Evolutionary conservation across 2,113 vertebrate genomes (phyloP), one percentile per base, ranked within the genome.

Genomic region (Cyprinodon brontotheroides): DNA sequence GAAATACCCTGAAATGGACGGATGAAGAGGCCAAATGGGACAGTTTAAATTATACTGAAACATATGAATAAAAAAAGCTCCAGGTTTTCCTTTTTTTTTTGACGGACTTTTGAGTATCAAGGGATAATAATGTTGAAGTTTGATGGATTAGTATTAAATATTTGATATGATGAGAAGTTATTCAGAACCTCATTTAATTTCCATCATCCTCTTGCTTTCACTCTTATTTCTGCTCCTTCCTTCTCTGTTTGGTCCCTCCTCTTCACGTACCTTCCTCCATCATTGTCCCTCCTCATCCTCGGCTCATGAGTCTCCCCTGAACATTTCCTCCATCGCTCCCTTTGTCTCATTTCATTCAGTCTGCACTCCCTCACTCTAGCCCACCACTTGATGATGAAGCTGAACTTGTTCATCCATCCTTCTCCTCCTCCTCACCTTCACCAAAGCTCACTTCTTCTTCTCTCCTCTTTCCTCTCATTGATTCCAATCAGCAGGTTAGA

Each of bases 241-340:
- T 29, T 29, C 29, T 29, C 29, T 29, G 17, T 57, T 20, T 41
- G 41, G 41, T 41, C n/a, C 14, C 20, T 61, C 40, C 57, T 53
- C 81, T 37, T 12, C 53, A 70, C 61, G 7, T 43, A 22, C n/a
- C 36, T 70, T 29, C 36, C 68, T 76, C 72, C 9, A n/a, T 84
- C 57, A 12, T 39, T 13, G 61, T 53, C 62, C 45, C 70, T 68
- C 48, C 39, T 78, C 40, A 59, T 17, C 9, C 61, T 50, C 13
- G 22, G 11, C 63, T 48, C 8, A 66, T 77, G 39, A 36, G 2
- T 65, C 17, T 65, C 81, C 59, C 50, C 60, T 69, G 17, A 61
- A 47, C 65, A 40, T 70, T 74, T 79, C 61, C 80, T 53, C 75
- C 81, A 65, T 80, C 74, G 4, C 76, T 76, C 79, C 79, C 70